Percentiles rank a stretch among this genome's conserved stretches.
Evolutionary conservation across 2,113 vertebrate genomes (phyloP).

Genomic region (Harpagus bidentatus): DNA sequence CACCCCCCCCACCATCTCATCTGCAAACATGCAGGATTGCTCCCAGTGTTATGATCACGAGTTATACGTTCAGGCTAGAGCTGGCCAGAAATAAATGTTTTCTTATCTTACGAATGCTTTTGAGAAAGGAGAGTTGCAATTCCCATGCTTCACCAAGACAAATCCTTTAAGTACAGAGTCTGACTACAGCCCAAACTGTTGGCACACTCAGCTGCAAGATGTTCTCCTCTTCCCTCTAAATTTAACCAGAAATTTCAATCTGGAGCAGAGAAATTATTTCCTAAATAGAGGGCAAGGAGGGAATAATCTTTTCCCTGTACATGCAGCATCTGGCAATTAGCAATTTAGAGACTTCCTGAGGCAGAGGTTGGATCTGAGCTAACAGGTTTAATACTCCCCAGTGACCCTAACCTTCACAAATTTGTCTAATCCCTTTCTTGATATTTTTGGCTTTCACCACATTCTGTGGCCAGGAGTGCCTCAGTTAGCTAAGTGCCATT

Average conservation of each 20-base stretch:
- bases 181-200: background rate
- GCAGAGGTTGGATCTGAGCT: background rate
- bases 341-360: background rate
- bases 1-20: background rate
- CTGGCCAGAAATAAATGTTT: background rate
- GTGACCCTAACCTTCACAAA: background rate
- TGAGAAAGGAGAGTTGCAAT: background rate
- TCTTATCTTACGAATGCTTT: background rate
- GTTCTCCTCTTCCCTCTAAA: background rate
- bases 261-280: background rate
- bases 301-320: background rate
- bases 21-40: background rate
- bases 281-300: background rate
- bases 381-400: background rate
- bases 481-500: background rate
- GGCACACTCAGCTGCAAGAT: background rate
- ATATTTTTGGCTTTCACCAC: background rate
- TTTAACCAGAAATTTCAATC: background rate
- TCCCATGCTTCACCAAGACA: background rate
- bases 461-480: background rate
- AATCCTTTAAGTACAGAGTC: background rate
- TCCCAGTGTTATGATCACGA: background rate
- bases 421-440: background rate
- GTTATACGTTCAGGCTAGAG: background rate
- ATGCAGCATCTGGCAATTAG: background rate